Conservation (phyloP, 2,113 vertebrate species). For the Chaenocephalus aceratus region DNA sequence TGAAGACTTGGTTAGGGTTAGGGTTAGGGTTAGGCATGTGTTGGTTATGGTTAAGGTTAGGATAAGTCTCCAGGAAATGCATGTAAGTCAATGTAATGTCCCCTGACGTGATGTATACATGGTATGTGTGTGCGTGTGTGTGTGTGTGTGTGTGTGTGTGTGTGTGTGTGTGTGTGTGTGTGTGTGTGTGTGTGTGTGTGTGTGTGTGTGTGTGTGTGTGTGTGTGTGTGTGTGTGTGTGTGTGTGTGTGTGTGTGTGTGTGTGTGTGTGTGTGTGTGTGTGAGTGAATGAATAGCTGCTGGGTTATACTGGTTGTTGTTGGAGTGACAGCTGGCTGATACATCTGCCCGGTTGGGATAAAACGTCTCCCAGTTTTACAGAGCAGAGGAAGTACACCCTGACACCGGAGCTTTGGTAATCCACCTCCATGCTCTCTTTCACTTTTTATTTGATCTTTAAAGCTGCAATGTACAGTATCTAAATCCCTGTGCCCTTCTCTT, state of each 20-base stretch:
- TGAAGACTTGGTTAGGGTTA: too few relatives aligned
- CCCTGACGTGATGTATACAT: too few relatives aligned
- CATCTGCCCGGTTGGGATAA: slow-evolving; percentile 20
- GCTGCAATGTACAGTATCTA: background rate
- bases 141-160: background rate
- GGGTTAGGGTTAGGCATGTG: too few relatives aligned
- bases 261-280: too few relatives aligned
- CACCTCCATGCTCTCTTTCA: background rate
- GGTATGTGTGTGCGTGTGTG: too few relatives aligned
- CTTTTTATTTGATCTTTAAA: background rate
- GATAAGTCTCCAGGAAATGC: too few relatives aligned
- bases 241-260: too few relatives aligned
- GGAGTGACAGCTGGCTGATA: slow-evolving; percentile 41
- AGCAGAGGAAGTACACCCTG: background rate
- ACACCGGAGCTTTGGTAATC: background rate
- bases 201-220: background rate
- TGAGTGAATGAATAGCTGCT: background rate
- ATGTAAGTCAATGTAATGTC: too few relatives aligned
- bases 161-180: too few relatives aligned
- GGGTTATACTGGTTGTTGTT: slow-evolving; percentile 9
- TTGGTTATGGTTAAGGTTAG: too few relatives aligned
- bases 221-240: slow-evolving; percentile 2
- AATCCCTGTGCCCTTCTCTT: background rate
- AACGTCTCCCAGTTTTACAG: background rate
- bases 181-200: too few relatives aligned